These are phyloP conservation scores for Chelon labrosus DNA, from an alignment of 2,797 vertebrate species.

Conservation along the genomic window DNA sequence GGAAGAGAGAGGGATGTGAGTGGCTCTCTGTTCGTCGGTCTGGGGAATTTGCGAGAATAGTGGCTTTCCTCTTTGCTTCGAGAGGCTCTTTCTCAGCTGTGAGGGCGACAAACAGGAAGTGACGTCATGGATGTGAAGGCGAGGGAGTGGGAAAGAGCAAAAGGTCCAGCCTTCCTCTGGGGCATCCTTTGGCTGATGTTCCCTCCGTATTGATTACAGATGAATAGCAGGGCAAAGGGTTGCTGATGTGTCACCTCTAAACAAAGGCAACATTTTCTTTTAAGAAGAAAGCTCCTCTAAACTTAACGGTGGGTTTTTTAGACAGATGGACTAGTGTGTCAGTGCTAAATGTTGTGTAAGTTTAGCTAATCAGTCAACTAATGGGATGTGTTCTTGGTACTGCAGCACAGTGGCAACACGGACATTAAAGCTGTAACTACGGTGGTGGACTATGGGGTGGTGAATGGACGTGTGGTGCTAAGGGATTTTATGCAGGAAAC, in stretches of 20 bases:
- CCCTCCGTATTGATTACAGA: constrained; percentile 39
- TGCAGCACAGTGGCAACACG: no score
- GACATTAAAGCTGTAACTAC: no score
- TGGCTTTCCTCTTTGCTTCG: constrained; percentile 29
- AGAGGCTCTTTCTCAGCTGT: constrained; percentile 28
- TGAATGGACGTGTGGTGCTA: no score
- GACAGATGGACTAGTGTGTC: background rate
- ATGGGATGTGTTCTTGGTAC: no score
- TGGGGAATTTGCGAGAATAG: constrained; percentile 42
- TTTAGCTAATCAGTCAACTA: no score
- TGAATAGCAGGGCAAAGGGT: constrained; percentile 41
- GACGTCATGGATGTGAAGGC: constrained; percentile 40
- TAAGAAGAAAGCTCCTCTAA: constrained; percentile 19
- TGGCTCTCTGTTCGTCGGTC: constrained; percentile 27
- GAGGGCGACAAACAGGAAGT: constrained; percentile 60
- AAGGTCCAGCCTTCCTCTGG: constrained; percentile 32
- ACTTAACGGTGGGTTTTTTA: constrained; percentile 12
- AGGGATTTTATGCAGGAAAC: no score
- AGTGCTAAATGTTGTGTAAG: no score
- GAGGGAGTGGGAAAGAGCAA: constrained; percentile 21
- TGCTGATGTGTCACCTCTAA: constrained; percentile 47
- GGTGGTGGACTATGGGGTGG: no score
- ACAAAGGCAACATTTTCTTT: constrained; percentile 18
- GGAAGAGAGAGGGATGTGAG: constrained; percentile 32
- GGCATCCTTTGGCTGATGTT: constrained; percentile 35